Conservation (phyloP, 1,140 invertebrate genomes). For the Drosophila ironensis region DNA sequence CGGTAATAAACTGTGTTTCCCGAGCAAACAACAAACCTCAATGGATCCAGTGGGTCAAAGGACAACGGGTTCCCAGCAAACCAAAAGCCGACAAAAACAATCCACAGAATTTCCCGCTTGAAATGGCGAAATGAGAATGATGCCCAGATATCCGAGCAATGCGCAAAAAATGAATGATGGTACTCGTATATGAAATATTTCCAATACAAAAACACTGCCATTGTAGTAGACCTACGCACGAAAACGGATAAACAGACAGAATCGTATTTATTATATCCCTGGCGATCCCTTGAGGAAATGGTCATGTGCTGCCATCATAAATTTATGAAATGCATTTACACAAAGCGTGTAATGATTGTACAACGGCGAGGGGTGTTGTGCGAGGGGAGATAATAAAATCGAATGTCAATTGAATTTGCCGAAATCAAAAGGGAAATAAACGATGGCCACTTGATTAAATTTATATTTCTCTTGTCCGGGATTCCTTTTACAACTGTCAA, state of each 20-base stretch:
- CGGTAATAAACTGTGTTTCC: conserved; percentile 18
- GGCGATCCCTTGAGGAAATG: conserved; percentile 55
- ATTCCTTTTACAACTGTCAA: conserved; percentile 21
- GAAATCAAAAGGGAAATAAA: conserved; percentile 63
- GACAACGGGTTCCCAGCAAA: background rate
- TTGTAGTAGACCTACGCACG: too few relatives aligned
- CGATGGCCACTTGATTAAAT: conserved; percentile 68
- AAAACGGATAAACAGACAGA: conserved; percentile 4
- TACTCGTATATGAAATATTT: conserved; percentile 45
- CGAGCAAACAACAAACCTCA: conserved; percentile 16
- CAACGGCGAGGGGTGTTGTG: background rate
- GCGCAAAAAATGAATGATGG: conserved; percentile 20
- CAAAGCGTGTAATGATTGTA: conserved; percentile 59
- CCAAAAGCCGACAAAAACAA: conserved; percentile 3
- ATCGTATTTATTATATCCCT: conserved; percentile 53
- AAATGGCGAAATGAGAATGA: conserved; percentile 28
- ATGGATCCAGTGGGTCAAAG: conserved; percentile 6
- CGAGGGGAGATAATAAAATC: conserved; percentile 61
- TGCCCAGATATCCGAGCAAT: conserved; percentile 38
- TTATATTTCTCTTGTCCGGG: conserved; percentile 38
- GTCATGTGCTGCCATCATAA: conserved; percentile 56
- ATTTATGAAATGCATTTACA: conserved; percentile 54
- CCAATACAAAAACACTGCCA: conserved; percentile 10
- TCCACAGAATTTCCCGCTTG: conserved; percentile 29
- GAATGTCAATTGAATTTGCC: conserved; percentile 66